phyloP scores from a whole-genome alignment of 2,797 vertebrate genomes.

The Microhierax caerulescens region DNA sequence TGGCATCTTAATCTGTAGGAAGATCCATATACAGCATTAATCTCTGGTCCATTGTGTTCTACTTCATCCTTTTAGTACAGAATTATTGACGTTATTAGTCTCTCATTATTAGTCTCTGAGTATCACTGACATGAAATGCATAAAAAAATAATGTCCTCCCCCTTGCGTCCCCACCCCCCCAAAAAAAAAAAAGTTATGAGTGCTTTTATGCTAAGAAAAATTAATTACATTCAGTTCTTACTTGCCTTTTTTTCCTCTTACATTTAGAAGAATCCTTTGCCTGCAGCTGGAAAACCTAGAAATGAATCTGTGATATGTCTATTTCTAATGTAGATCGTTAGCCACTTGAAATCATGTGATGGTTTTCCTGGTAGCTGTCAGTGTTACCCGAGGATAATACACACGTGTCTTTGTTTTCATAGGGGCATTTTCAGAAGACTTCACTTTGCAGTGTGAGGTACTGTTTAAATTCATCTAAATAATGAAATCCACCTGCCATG shows the following conservation, averaged over 20 bases:
- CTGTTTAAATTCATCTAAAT: not conserved
- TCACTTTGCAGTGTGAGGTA: not conserved
- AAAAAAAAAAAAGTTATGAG: not conserved
- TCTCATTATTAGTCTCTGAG: not conserved
- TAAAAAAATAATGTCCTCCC: not conserved
- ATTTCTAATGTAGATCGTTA: not conserved
- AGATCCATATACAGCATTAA: not conserved
- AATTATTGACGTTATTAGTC: not conserved
- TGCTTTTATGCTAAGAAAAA: not conserved
- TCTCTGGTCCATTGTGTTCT: not conserved
- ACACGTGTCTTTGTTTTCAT: not conserved
- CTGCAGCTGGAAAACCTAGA: not conserved
- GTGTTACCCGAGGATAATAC: not conserved
- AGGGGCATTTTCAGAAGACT: not conserved
- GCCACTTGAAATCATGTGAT: not conserved
- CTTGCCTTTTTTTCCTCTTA: not conserved
- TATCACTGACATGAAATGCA: not conserved
- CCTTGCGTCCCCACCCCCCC: too few relatives aligned
- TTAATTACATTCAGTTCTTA: not conserved
- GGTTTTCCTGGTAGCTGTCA: not conserved
- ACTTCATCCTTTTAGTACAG: too few relatives aligned
- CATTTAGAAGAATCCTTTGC: not conserved
- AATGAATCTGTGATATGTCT: not conserved
- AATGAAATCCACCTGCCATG: not conserved
- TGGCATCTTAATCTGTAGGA: not conserved